Base-by-base conservation (phyloP, 2,797 vertebrate species). In the Telmatherina bonti region DNA sequence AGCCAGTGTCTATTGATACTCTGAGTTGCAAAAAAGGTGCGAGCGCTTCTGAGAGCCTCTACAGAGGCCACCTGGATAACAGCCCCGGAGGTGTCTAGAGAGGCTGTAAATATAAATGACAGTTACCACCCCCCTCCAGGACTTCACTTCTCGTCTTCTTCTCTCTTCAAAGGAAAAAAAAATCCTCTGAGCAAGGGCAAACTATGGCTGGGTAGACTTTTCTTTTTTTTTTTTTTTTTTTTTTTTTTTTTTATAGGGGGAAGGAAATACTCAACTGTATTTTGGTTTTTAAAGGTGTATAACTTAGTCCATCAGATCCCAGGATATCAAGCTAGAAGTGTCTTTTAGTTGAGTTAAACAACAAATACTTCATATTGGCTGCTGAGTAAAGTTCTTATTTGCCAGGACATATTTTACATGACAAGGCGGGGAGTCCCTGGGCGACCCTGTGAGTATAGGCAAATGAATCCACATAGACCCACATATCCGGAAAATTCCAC, bases 31-130 rank as follows among this genome's bases (percentile, higher is more conserved):
- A 83, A 85, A 88, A 91, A 91, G 85, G 86, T 89, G 86, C 72
- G 91, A 91, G 90, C 85, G 84, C 86, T 92, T 91, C 90, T 88
- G 85, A 91, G 89, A 88, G 86, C 83, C 90, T 90, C 88, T 85
- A 81, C 86, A 82, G 85, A 90, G 93, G 91, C 94, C 93, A 93
- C 93, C 94, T 93, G 94, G 93, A 92, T 90, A 90, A 88, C 76
- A 91, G 87, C 88, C 91, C 92, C 83, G 16, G 62, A 93, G 92
- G 92, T 91, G 91, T 93, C 82, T 91, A 86, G 78, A 76, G 89
- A 88, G 92, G 92, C 90, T 92, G 93, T 94, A 94, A 93, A 94
- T 93, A 93, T 92, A 92, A 92, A 89, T 93, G 91, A 93, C 92
- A 93, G 91, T 87, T 91, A 86, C 85, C 88, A 87, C 78, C 90